Base-by-base conservation (phyloP, 1,140 invertebrate species). In the Helicoverpa zea region DNA sequence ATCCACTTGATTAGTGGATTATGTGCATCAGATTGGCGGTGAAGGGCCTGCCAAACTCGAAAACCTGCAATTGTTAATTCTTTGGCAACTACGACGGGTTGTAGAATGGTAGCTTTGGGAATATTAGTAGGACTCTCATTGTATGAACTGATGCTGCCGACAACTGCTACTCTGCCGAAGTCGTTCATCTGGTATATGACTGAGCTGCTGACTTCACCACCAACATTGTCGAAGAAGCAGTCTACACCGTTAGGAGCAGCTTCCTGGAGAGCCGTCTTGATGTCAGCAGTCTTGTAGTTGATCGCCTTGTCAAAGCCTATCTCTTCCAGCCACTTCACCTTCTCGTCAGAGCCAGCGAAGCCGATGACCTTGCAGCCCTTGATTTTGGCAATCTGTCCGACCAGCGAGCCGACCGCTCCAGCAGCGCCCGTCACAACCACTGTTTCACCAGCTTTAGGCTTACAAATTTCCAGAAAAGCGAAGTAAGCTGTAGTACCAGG, bases 331-430 rank as follows among this genome's bases (percentile, higher is more conserved):
- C 80, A 81, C 52, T 52, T 58, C 29, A 73, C 96, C 95, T 98
- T 98, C 0, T 96, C 96, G 73, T 97, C 96, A 1, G 96, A 87
- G 11, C 97, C 97, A 66, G 97, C 96, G 86, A 97, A 97, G 0
- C 97, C 97, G 80, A 98, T 97, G 0, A 98, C 97, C 82, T 90
- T 96, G 72, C 97, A 96, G 7, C 96, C 96, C 88, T 96, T 96
- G 30, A 97, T 96, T 89, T 97, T 97, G 2, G 96, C 97, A 52
- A 98, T 97, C 92, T 98, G 97, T 3, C 97, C 97, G 0, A 97
- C 97, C 4, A 97, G 87, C 59, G 95, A 96, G 1, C 97, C 97
- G 10, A 98, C 97, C 23, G 97, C 97, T 29, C 97, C 96, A 9
- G 96, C 96, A 2, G 97, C 96, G 12, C 96, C 96, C 29, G 95